Base-by-base conservation (phyloP, 2,797 vertebrate genomes). In the Cirrhinus molitorella region DNA sequence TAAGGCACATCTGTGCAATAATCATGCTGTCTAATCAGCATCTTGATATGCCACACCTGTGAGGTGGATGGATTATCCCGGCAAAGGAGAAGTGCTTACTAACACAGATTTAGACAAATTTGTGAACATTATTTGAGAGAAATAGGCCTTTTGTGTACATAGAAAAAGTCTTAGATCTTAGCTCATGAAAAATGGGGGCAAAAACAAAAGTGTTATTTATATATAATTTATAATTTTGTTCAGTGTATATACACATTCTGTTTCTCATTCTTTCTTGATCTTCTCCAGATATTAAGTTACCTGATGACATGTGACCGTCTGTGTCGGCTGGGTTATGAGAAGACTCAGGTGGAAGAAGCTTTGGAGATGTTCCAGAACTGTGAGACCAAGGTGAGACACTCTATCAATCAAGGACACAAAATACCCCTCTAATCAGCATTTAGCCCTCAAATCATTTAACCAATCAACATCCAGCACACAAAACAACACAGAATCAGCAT, bases 301-400 rank as follows among this genome's bases (percentile, higher is more conserved):
- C 93, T 99, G 83, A 88, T 91, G 21, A 94, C 96, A 75, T 95
- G 94, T 28, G 96, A 98, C 31, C 95, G 89, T 47, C 94, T 99
- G 88, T 95, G 97, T 92, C 93, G 91, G 81, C 92, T 96, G 89
- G 98, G 98, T 65, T 97, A 97, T 0, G 96, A 98, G 31, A 96
- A 97, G 88, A 92, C 91, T 1, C 95, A 97, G 88, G 97, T 99
- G 83, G 97, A 99, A 13, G 98, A 99, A 81, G 97, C 98, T 87
- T 92, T 99, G 94, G 98, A 99, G 89, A 98, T 99, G 96, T 99
- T 99, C 93, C 98, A 99, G 93, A 97, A 97, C 93, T 97, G 97
- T 0, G 98, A 99, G 88, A 97, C 93, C 88, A 97, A 99, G 96
- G 98, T 98, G 79, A 95, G 51, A 31, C 45, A 59, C 45, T 1